Percentiles rank a stretch among this genome's conserved stretches.
These are phyloP conservation scores for Tenthredo livida DNA, from an alignment of 2,888 invertebrate genomes.

Conservation along the genomic window DNA sequence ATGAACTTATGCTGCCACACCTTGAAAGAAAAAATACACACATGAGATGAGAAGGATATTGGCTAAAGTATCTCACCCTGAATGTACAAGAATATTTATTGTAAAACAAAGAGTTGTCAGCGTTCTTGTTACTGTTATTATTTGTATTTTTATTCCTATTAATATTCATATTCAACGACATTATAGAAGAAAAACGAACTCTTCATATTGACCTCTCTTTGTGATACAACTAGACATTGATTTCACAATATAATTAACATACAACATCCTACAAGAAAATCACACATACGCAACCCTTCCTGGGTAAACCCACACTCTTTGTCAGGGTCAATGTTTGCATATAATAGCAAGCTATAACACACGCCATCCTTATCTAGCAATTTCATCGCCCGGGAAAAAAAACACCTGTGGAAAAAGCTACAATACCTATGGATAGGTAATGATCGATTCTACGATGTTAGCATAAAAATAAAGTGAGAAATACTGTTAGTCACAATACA, in stretches of 20 bases:
- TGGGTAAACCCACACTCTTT: conserved; percentile 44
- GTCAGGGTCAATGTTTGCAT: conserved; percentile 7
- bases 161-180: neutral
- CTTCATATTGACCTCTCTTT: neutral
- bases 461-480: neutral
- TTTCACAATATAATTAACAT: neutral
- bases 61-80: neutral
- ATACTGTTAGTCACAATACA: neutral
- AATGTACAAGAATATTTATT: neutral
- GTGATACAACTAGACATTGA: neutral
- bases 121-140: neutral
- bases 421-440: neutral
- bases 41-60: conserved; percentile 8
- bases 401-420: neutral
- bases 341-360: neutral
- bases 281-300: conserved; percentile 51
- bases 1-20: conserved; percentile 82
- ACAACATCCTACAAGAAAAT: conserved; percentile 20
- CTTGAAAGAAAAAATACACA: conserved; percentile 75
- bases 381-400: neutral
- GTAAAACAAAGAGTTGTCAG: neutral
- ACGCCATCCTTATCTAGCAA: neutral
- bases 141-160: neutral
- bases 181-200: neutral
- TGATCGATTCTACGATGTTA: neutral